Conservation (phyloP, 2,888 invertebrate genomes). For the Drosophila limbata region DNA sequence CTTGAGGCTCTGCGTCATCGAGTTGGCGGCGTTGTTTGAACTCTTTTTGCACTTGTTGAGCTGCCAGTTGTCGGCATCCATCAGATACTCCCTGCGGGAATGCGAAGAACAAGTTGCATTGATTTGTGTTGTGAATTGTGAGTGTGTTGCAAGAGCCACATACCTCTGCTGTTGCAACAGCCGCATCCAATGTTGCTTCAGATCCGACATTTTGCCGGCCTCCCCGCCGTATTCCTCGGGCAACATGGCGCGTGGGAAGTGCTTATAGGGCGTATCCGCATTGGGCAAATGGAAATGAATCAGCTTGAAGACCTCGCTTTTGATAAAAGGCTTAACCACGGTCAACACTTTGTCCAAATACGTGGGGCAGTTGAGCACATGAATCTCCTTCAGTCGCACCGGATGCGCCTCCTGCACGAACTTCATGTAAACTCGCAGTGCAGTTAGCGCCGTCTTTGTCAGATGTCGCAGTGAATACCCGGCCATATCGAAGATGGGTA, state of each 20-base stretch:
- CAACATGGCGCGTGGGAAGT: slow-evolving; percentile 88
- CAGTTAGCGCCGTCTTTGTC: slow-evolving; percentile 88
- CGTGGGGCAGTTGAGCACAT: slow-evolving; percentile 88
- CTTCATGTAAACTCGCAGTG: slow-evolving; percentile 89
- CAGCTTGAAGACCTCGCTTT: slow-evolving; percentile 88
- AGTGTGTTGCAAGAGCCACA: slow-evolving; percentile 80
- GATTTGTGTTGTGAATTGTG: background rate
- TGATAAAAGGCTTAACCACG: slow-evolving; percentile 89
- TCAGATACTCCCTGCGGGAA: slow-evolving; percentile 87
- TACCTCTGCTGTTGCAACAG: slow-evolving; percentile 88
- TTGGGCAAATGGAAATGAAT: slow-evolving; percentile 90
- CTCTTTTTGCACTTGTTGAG: slow-evolving; percentile 85
- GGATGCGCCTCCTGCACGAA: slow-evolving; percentile 91
- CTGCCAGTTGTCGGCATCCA: slow-evolving; percentile 86
- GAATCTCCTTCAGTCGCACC: slow-evolving; percentile 88
- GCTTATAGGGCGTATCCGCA: slow-evolving; percentile 88
- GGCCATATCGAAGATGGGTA: slow-evolving; percentile 90
- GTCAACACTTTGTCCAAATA: slow-evolving; percentile 88
- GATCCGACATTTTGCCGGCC: slow-evolving; percentile 87
- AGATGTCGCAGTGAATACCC: slow-evolving; percentile 89
- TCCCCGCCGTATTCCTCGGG: slow-evolving; percentile 90
- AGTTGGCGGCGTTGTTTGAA: background rate
- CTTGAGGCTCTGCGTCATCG: slow-evolving; percentile 60
- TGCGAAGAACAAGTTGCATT: background rate
- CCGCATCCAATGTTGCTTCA: slow-evolving; percentile 88